These are phyloP conservation scores for Rugalucina vietnamica DNA, from an alignment of 2,888 invertebrate genomes.

Conservation along the genomic window DNA sequence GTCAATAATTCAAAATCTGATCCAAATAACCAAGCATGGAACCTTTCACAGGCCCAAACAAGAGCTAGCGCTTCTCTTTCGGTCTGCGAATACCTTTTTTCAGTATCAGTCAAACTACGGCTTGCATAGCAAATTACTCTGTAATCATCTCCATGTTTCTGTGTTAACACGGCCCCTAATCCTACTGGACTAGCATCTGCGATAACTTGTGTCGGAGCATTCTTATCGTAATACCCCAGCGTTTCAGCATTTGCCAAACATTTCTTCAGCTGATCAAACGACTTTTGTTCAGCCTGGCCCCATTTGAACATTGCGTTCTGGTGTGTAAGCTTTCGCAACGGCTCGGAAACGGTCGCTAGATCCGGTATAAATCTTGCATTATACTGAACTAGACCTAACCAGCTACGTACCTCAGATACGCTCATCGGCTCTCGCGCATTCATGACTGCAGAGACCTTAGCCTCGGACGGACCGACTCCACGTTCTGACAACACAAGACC, in stretches of 20 bases:
- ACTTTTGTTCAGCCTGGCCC: conserved; percentile 36
- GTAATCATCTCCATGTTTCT: conserved; percentile 41
- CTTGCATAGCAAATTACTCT: conserved; percentile 53
- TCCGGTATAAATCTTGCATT: conserved; percentile 43
- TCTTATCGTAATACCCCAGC: conserved; percentile 35
- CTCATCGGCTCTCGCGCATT: conserved; percentile 43
- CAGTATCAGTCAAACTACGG: conserved; percentile 37
- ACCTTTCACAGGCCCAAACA: conserved; percentile 70
- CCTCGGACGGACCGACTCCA: conserved; percentile 40
- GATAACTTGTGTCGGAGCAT: conserved; percentile 19
- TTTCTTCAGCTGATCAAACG: conserved; percentile 30
- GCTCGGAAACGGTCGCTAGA: conserved; percentile 50
- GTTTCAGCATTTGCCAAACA: conserved; percentile 17
- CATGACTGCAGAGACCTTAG: conserved; percentile 43
- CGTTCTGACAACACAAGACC: conserved; percentile 40
- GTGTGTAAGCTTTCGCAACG: conserved; percentile 31
- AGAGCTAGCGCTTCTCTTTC: conserved; percentile 58
- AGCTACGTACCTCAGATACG: conserved; percentile 44
- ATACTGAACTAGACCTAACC: conserved; percentile 55
- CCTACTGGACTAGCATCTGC: conserved; percentile 55
- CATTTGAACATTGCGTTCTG: conserved; percentile 26
- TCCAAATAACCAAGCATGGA: conserved; percentile 54
- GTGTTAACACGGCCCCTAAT: conserved; percentile 42
- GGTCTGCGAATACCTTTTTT: conserved; percentile 55
- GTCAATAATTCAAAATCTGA: conserved; percentile 18